These are phyloP conservation scores for Notamacropus eugenii DNA, from an alignment of 2,797 vertebrate species.

Conservation along the genomic window DNA sequence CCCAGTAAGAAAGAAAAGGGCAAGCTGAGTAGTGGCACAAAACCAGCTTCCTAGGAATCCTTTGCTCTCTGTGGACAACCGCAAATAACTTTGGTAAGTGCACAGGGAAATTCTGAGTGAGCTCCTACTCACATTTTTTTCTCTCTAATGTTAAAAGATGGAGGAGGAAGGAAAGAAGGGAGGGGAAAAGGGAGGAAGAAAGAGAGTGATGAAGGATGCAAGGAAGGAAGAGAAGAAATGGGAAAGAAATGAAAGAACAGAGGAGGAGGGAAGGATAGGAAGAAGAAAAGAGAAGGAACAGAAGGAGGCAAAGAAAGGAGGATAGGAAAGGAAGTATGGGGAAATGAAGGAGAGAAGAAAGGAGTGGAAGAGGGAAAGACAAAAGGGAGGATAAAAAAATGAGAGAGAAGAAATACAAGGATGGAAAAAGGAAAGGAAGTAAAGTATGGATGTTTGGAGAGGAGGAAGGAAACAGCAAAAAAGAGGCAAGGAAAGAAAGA, in stretches of 20 bases:
- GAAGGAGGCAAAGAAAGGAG: background rate
- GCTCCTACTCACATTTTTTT: constrained; percentile 12
- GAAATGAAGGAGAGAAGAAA: background rate
- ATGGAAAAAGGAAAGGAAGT: background rate
- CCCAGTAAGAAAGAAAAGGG: constrained; percentile 24
- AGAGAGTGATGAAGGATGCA: background rate
- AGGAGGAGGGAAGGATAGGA: background rate
- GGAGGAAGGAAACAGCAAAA: too few relatives aligned
- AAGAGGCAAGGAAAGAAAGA: background rate
- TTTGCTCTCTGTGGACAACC: background rate
- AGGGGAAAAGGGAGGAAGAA: background rate
- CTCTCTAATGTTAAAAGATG: background rate
- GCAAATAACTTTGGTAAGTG: background rate
- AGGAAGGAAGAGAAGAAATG: background rate
- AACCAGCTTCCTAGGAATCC: background rate
- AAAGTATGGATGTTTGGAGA: background rate
- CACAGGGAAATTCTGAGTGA: background rate
- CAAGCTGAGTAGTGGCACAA: constrained; percentile 10
- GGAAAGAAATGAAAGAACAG: background rate
- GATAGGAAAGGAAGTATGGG: background rate
- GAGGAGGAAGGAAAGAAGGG: rapidly evolving
- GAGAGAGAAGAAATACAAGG: background rate
- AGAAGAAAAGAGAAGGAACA: background rate
- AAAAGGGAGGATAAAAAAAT: background rate
- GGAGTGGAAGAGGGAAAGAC: background rate